Evolutionary conservation across 2,888 invertebrate species (phyloP).

Genomic region (Drosophila atripex): DNA sequence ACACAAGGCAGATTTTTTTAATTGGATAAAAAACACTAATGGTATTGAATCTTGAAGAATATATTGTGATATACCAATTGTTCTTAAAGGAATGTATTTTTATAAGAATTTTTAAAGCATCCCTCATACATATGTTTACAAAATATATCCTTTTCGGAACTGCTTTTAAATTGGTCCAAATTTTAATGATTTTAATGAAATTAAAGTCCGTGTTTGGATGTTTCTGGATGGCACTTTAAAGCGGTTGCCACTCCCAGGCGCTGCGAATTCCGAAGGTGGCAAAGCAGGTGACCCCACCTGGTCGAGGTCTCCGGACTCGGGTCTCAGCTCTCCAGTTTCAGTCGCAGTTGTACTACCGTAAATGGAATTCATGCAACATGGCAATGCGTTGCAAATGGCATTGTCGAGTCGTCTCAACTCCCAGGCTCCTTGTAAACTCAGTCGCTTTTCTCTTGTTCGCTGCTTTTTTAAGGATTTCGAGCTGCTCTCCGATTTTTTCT

Average conservation of each 20-base stretch:
- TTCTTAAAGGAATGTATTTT: no score
- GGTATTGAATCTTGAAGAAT: no score
- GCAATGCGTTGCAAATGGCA: slow-evolving; percentile 53
- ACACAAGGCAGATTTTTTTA: slow-evolving; percentile 4
- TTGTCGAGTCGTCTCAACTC: slow-evolving; percentile 52
- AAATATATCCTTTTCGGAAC: background rate
- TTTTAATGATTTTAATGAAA: slow-evolving; percentile 35
- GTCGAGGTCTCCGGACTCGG: slow-evolving; percentile 12
- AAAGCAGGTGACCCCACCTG: slow-evolving; percentile 25
- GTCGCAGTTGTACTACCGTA: slow-evolving; percentile 39
- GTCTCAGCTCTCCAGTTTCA: slow-evolving; percentile 31
- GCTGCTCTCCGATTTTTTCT: slow-evolving; percentile 17
- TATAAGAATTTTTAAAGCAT: background rate
- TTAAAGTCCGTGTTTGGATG: background rate
- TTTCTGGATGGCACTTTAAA: slow-evolving; percentile 19
- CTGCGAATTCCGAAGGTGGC: slow-evolving; percentile 7
- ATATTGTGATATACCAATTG: no score
- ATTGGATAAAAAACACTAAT: slow-evolving; percentile 3
- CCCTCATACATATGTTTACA: background rate
- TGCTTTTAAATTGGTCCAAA: background rate
- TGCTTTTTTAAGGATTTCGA: slow-evolving; percentile 38
- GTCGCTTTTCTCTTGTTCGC: slow-evolving; percentile 46
- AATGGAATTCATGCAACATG: slow-evolving; percentile 54
- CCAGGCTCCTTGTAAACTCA: slow-evolving; percentile 50
- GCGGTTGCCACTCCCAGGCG: slow-evolving; percentile 13